A percentile compares a stretch with the other conserved stretches of the same genome.
phyloP scores from a whole-genome alignment of 2,113 vertebrate species.

The Lates calcarifer region DNA sequence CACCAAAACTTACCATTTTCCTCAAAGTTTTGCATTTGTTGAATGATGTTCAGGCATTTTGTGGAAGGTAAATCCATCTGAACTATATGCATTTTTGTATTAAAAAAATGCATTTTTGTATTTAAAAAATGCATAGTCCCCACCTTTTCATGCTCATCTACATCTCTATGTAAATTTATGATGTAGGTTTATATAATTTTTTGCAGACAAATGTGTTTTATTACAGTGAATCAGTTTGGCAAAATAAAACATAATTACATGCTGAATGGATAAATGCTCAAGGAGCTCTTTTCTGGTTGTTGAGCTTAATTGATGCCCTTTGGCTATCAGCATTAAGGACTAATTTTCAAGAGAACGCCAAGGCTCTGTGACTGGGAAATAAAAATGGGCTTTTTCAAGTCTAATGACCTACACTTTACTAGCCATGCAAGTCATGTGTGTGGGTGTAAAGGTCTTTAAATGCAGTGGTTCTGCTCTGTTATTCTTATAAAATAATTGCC shows the following conservation, averaged over 20 bases:
- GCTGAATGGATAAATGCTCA: conserved; percentile 56
- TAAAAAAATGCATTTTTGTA: too few relatives aligned
- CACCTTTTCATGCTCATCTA: not conserved
- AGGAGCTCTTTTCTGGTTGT: conserved; percentile 64
- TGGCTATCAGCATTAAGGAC: conserved; percentile 57
- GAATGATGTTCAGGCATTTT: not conserved
- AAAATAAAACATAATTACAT: conserved; percentile 71
- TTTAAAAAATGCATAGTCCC: too few relatives aligned
- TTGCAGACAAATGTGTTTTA: conserved; percentile 46
- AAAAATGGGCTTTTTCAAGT: conserved; percentile 33
- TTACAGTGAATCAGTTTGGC: conserved; percentile 49
- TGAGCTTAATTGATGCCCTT: conserved; percentile 69
- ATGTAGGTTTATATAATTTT: conserved; percentile 42
- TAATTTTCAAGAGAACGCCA: conserved; percentile 49
- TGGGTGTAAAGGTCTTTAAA: conserved; percentile 32
- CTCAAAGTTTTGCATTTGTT: not conserved
- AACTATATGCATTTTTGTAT: too few relatives aligned
- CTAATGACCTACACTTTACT: conserved; percentile 45
- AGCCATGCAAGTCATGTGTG: conserved; percentile 33
- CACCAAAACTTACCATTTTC: not conserved
- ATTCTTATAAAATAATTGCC: conserved; percentile 41
- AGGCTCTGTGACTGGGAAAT: conserved; percentile 25
- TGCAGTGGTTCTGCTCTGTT: conserved; percentile 1
- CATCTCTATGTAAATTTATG: conserved; percentile 18
- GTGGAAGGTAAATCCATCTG: not conserved